Evolutionary conservation across 2,113 vertebrate species (phyloP).

Genomic region (Hemiprocne comata): DNA sequence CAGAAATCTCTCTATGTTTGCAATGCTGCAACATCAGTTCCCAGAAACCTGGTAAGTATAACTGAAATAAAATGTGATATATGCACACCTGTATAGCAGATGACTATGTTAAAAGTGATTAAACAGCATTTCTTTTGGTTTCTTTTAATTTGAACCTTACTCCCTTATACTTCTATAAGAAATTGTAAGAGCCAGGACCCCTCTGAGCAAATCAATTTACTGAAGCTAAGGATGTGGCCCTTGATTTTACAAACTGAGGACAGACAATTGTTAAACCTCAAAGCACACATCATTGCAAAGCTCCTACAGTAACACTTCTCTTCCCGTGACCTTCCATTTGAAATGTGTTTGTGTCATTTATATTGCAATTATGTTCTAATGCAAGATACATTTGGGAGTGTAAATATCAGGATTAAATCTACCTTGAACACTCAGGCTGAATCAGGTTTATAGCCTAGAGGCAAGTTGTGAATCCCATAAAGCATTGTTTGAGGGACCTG

Average conservation of each 20-base stretch:
- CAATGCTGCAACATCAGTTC: constrained; percentile 27
- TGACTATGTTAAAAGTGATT: constrained; percentile 71
- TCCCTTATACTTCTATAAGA: constrained; percentile 35
- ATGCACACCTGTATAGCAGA: constrained; percentile 79
- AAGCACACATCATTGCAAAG: constrained; percentile 6
- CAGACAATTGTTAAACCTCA: constrained; percentile 60
- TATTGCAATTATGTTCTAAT: constrained; percentile 46
- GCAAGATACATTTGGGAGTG: constrained; percentile 30
- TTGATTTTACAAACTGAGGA: constrained; percentile 50
- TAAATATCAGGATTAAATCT: constrained; percentile 73
- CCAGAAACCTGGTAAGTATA: constrained; percentile 61
- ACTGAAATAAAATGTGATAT: constrained; percentile 66
- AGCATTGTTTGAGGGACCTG: constrained; percentile 82
- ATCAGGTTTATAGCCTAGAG: constrained; percentile 76
- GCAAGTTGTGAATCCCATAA: constrained; percentile 82
- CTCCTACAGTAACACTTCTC: constrained; percentile 16
- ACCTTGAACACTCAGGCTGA: constrained; percentile 73
- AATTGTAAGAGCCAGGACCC: constrained; percentile 17
- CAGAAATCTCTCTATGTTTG: constrained; percentile 31
- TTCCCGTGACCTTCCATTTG: neutral
- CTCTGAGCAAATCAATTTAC: constrained; percentile 46
- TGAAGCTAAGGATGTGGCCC: constrained; percentile 61
- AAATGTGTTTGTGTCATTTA: constrained; percentile 33
- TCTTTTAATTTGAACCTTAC: constrained; percentile 63
- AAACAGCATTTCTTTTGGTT: constrained; percentile 48